phyloP scores from a whole-genome alignment of 2,888 invertebrate genomes.

The Spatulosminthurus flaviceps region DNA sequence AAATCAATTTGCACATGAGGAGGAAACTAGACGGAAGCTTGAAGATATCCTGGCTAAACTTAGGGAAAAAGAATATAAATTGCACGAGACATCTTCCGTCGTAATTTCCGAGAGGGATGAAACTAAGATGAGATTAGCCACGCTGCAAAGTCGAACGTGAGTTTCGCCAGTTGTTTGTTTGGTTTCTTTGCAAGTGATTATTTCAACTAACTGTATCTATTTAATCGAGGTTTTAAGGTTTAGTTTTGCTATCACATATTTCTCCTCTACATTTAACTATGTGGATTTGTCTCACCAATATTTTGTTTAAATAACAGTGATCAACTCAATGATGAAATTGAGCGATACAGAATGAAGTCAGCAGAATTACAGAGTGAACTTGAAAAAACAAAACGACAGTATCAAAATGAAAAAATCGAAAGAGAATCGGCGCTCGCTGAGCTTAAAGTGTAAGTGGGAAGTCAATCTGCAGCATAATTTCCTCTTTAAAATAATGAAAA shows the following conservation, averaged over 20 bases:
- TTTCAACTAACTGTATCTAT: too few relatives aligned
- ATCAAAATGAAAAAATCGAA: slow-evolving; percentile 57
- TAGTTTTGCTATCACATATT: too few relatives aligned
- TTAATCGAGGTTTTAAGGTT: too few relatives aligned
- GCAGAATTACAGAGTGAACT: slow-evolving; percentile 59
- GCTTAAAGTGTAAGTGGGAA: slow-evolving; percentile 51
- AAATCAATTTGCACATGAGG: slow-evolving; percentile 50
- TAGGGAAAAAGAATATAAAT: slow-evolving; percentile 58
- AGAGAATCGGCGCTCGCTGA: slow-evolving; percentile 56
- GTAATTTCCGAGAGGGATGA: slow-evolving; percentile 53
- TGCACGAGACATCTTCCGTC: slow-evolving; percentile 45
- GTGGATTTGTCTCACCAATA: not conserved
- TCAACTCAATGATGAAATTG: slow-evolving; percentile 55
- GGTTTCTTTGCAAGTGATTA: too few relatives aligned
- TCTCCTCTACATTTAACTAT: too few relatives aligned
- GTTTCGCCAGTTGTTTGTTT: too few relatives aligned
- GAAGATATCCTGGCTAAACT: slow-evolving; percentile 53
- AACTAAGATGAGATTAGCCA: slow-evolving; percentile 46
- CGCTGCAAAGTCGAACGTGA: slow-evolving; percentile 56
- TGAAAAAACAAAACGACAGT: slow-evolving; percentile 57
- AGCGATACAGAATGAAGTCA: slow-evolving; percentile 56
- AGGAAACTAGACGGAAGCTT: slow-evolving; percentile 50
- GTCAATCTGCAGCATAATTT: not conserved
- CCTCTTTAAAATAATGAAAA: too few relatives aligned
- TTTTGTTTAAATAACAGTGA: slow-evolving; percentile 50